A percentile compares a stretch with the other conserved stretches of the same genome.
Conservation (phyloP, 2,797 vertebrate species). For the Knipowitschia caucasica region DNA sequence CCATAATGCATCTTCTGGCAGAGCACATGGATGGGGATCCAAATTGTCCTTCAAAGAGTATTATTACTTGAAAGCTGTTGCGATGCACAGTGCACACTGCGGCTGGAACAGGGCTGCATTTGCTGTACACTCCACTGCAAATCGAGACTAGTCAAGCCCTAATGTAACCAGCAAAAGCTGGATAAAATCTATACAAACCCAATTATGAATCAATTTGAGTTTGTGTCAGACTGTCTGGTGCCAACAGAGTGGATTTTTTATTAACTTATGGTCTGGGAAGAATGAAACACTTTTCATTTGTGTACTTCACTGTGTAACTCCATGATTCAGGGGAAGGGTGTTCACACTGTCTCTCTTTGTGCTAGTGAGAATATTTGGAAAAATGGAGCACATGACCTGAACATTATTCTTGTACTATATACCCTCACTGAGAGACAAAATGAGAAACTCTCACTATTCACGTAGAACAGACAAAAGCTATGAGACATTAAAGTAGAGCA, state of each 20-base stretch:
- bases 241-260: conserved; percentile 86
- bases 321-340: conserved; percentile 73
- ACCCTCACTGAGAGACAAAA: no score
- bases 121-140: conserved; percentile 79
- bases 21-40: conserved; percentile 53
- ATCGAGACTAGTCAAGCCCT: conserved; percentile 82
- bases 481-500: conserved; percentile 19
- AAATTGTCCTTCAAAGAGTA: conserved; percentile 67
- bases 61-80: conserved; percentile 73
- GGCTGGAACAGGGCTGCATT: conserved; percentile 71
- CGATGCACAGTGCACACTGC: conserved; percentile 64
- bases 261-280: conserved; percentile 84
- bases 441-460: no score
- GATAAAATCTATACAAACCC: conserved; percentile 85
- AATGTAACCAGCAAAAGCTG: conserved; percentile 85
- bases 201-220: conserved; percentile 88
- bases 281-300: conserved; percentile 85
- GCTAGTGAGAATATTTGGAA: conserved; percentile 26
- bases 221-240: conserved; percentile 87
- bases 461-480: conserved; percentile 16
- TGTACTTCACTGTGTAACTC: conserved; percentile 83
- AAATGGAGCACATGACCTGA: conserved; percentile 19
- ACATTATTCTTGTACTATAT: conserved; percentile 27
- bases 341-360: conserved; percentile 64
- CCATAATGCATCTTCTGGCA: conserved; percentile 56